phyloP scores from a whole-genome alignment of 2,888 invertebrate species.

The Chrysotoxum bicinctum region DNA sequence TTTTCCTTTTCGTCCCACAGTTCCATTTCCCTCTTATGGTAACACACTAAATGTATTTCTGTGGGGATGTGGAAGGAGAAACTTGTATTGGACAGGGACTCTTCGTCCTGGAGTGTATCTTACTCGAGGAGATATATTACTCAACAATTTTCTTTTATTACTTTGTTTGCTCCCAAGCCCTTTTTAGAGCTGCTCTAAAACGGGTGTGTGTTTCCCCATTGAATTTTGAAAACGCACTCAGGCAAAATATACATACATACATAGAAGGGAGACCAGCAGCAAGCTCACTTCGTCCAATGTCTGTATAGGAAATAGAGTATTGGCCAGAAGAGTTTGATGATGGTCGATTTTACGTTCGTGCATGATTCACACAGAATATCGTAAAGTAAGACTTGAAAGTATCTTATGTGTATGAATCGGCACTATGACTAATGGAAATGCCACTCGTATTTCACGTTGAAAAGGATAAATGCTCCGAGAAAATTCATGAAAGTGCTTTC shows the following conservation, averaged over 20 bases:
- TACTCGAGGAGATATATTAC: slow-evolving; percentile 9
- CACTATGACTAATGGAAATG: slow-evolving; percentile 16
- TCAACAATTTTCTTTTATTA: slow-evolving; percentile 19
- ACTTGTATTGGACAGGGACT: slow-evolving; percentile 1
- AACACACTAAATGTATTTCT: no score
- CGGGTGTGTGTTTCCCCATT: slow-evolving; percentile 1
- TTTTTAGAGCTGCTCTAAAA: not conserved
- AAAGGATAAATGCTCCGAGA: not conserved
- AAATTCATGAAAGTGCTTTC: not conserved
- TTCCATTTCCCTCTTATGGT: not conserved
- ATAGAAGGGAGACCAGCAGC: not conserved
- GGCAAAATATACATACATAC: not conserved
- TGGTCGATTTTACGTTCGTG: slow-evolving; percentile 4
- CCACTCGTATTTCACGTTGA: not conserved
- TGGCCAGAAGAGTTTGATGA: slow-evolving; percentile 1
- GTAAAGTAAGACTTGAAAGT: not conserved
- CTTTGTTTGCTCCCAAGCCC: slow-evolving; percentile 18
- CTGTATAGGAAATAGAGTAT: not conserved
- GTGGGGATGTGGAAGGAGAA: not conserved
- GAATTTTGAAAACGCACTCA: slow-evolving; percentile 15
- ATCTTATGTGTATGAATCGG: not conserved
- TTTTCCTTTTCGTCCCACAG: not conserved
- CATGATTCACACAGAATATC: slow-evolving; percentile 9
- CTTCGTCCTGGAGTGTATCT: not conserved
- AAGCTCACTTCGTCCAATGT: not conserved